Evolutionary conservation across 2,797 vertebrate genomes (phyloP).

Genomic region (Sciurus carolinensis): DNA sequence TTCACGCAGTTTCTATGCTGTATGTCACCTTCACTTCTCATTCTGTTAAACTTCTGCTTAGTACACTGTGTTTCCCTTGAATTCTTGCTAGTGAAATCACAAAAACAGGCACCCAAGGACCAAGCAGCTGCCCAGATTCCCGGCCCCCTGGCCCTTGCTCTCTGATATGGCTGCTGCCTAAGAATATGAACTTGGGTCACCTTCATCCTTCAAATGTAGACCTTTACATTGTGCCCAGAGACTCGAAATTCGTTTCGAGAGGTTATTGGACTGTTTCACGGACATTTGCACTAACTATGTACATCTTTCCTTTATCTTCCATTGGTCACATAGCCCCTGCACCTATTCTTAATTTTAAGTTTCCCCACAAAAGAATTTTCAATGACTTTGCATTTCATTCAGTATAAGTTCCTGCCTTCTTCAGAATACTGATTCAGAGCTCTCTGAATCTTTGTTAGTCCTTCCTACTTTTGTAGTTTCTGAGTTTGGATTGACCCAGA

Average conservation of each 20-base stretch:
- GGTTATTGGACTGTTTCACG: not conserved
- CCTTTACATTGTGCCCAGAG: not conserved
- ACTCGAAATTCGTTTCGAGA: not conserved
- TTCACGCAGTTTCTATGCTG: too few species aligned
- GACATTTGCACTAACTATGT: not conserved
- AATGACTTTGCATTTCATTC: not conserved
- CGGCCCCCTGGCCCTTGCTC: too few species aligned
- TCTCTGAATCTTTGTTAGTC: not conserved
- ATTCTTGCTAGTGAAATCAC: too few species aligned
- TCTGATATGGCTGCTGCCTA: not conserved
- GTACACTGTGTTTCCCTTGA: too few species aligned
- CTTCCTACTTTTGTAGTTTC: not conserved
- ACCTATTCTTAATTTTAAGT: not conserved
- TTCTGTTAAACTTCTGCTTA: too few species aligned
- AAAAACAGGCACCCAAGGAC: too few species aligned
- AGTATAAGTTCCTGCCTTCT: not conserved
- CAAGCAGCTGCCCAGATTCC: too few species aligned
- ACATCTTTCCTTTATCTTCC: not conserved
- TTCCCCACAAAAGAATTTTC: not conserved
- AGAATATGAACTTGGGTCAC: not conserved
- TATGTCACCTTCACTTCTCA: too few species aligned
- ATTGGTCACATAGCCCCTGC: too few species aligned
- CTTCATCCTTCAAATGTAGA: not conserved
- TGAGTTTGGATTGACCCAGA: not conserved
- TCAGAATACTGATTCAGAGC: not conserved